Evolutionary conservation across 1,140 invertebrate species (phyloP), one percentile per base, ranked within the genome.

Genomic region (Spodoptera litura): DNA sequence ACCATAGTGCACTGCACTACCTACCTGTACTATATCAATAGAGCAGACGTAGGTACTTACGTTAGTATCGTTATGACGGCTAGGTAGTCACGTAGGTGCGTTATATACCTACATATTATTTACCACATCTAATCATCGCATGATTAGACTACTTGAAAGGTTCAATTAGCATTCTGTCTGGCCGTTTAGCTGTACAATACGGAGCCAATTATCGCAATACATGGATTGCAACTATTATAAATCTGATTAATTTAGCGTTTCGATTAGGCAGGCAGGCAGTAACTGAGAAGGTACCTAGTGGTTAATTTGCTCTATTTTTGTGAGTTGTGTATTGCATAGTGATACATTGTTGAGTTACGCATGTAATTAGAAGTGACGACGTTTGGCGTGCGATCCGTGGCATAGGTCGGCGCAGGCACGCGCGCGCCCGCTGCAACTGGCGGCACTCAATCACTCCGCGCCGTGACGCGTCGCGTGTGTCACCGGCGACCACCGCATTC

Each of bases 281-380:
- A 55, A 27, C 73, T 38, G 52, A 61, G 59, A 68, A 71, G 71
- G 72, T 53, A n/a, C n/a, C n/a, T n/a, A 55, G 15, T 58, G 31
- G 38, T 38, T 44, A 6, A 44, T 44, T 51, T 62, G 58, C 31
- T 64, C 51, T 75, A 78, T 72, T 61, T 72, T 78, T 78, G 9
- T 20, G 1, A 10, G n/a, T 61, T 25, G 56, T 59, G 55, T 31
- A 38, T 61, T 15, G 44, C 55, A 81, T 61, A 56, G 62, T 76
- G 83, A 91, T 85, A 79, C 81, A 88, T 88, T 85, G 86, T 83
- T 91, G 82, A 91, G 89, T 89, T 90, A 89, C 79, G 78, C 78
- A 78, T 84, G 86, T 88, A 88, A 91, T 89, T 91, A 89, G 83
- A 89, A 81, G 89, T 87, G 83, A 85, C 83, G 84, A 85, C 86